Evolutionary conservation across 2,797 vertebrate genomes (phyloP), one percentile per base, ranked within the genome.

Genomic region (Lepilemur ruficaudatus): DNA sequence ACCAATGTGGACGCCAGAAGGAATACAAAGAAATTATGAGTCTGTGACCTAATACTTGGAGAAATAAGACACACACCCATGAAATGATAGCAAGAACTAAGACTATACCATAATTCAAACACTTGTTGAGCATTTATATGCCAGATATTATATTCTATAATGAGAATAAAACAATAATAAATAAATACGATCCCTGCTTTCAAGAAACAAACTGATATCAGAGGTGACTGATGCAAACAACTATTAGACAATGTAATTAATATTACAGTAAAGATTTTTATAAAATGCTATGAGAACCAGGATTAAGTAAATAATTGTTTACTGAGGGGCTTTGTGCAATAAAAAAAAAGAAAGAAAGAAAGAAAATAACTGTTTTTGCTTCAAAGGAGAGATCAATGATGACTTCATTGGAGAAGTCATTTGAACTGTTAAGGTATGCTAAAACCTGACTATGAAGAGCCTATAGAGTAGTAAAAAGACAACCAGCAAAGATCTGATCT

Each of bases 341-440:
- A 10, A 23, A 57, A 55, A 22, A 52, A 22, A 50, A 15, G 4
- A 52, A 48, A 48, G 14, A 48, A 48, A 48, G 38, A 52, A 52
- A 55, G 65, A 86, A 84, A 92, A 92, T 22, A 63, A 67, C 38
- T 96, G 12, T 67, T 83, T 92, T 55, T 88, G 52, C 52, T 83
- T 83, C 70, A 63, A 67, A 38, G 12, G 30, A 59, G 23, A 90
- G 7, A 90, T 61, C 25, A 79, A 76, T 23, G 61, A 83, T 23
- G 14, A 6, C 12, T 86, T 81, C 80, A 52, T 3, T 81, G 32
- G 9, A 63, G 22, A 93, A 85, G 25, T 63, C 43, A 89, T 32
- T 59, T 73, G 15, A 90, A 93, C 52, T 32, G n/a, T 79, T 69
- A 83, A 30, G n/a, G 22, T 76, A 78, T 30, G 6, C 46, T 80